phyloP scores from a whole-genome alignment of 2,797 vertebrate genomes.

The Graptemys geographica region DNA sequence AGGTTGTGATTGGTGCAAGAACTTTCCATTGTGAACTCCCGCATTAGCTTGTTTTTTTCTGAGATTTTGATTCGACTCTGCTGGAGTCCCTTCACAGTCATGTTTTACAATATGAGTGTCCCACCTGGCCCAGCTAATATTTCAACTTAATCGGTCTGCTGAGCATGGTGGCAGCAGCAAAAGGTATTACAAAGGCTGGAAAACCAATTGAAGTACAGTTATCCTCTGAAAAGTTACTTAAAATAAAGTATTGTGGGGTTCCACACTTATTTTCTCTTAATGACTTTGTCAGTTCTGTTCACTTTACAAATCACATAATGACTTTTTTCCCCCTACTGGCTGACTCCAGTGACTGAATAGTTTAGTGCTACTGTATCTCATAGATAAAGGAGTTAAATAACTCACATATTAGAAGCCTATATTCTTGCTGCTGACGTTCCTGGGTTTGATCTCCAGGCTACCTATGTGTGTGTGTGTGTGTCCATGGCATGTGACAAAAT shows the following conservation, averaged over 20 bases:
- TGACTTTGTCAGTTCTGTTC: background rate
- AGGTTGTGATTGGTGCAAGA: background rate
- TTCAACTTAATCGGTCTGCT: background rate
- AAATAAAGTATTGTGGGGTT: background rate
- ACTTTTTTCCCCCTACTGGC: background rate
- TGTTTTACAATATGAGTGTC: background rate
- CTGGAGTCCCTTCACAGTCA: background rate
- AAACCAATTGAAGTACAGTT: slow-evolving; percentile 5
- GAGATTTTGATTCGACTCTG: background rate
- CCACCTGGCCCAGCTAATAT: background rate
- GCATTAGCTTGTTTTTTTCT: background rate
- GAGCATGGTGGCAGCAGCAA: background rate
- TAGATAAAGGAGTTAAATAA: background rate
- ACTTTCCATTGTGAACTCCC: background rate
- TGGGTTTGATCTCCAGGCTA: background rate
- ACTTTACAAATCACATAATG: background rate
- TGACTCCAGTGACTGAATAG: background rate
- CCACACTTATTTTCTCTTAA: background rate
- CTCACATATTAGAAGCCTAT: background rate
- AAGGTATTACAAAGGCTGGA: background rate
- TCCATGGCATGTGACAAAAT: background rate
- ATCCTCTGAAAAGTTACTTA: background rate
- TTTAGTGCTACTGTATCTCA: background rate
- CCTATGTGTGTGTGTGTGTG: background rate
- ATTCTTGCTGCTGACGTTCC: background rate